phyloP scores from a whole-genome alignment of 2,113 vertebrate species.

The Hydrolagus affinis region DNA sequence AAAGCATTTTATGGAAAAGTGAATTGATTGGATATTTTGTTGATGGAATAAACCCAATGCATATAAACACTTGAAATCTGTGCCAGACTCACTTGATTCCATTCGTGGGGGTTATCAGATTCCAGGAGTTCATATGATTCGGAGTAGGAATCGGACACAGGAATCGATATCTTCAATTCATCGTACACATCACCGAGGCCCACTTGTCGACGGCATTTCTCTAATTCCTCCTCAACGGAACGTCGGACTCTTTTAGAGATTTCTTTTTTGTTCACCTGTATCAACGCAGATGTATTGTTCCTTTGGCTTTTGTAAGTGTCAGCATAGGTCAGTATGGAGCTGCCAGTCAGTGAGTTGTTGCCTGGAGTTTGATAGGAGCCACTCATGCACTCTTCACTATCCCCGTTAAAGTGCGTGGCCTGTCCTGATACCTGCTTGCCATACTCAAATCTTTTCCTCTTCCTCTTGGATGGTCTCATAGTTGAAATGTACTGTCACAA shows the following conservation, averaged over 20 bases:
- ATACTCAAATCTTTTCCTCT: conserved; percentile 10
- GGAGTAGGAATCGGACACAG: conserved; percentile 45
- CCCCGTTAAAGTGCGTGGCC: conserved; percentile 8
- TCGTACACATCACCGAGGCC: conserved; percentile 46
- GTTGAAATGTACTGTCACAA: conserved; percentile 66
- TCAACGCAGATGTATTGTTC: conserved; percentile 35
- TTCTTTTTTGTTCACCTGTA: conserved; percentile 45
- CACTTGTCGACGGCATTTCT: conserved; percentile 50
- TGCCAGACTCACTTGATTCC: conserved; percentile 65
- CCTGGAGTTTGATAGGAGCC: conserved; percentile 36
- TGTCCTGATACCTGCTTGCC: conserved; percentile 34
- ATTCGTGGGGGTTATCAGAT: conserved; percentile 51
- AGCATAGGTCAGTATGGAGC: conserved; percentile 31
- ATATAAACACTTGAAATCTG: conserved; percentile 25
- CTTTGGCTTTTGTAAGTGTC: conserved; percentile 30
- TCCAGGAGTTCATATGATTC: conserved; percentile 41
- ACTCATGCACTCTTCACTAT: not conserved
- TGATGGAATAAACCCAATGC: not conserved
- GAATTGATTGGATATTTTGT: no score
- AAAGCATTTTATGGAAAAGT: no score
- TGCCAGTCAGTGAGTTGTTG: conserved; percentile 32
- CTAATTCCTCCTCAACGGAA: conserved; percentile 63
- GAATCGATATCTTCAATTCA: conserved; percentile 41
- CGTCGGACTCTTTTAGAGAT: conserved; percentile 41
- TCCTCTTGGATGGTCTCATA: conserved; percentile 58